Percentiles rank a stretch among this genome's conserved stretches.
These are phyloP conservation scores for Circaetus gallicus DNA, from an alignment of 2,113 vertebrate species.

Conservation along the genomic window DNA sequence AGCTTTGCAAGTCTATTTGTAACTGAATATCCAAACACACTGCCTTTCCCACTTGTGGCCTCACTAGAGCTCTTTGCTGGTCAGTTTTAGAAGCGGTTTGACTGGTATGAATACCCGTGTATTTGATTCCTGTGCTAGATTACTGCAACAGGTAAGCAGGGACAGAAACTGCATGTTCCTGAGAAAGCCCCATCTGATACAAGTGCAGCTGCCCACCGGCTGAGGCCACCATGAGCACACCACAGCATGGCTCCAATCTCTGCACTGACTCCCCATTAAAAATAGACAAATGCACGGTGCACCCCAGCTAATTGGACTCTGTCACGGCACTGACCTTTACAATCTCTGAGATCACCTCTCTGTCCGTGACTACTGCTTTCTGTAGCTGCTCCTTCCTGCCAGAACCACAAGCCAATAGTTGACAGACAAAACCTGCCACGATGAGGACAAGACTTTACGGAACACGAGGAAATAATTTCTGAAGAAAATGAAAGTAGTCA, in stretches of 20 bases:
- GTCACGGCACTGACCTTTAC: background rate
- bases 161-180: background rate
- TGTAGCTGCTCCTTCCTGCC: background rate
- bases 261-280: background rate
- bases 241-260: background rate
- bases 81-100: background rate
- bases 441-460: background rate
- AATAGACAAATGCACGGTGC: background rate
- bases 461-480: background rate
- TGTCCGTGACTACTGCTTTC: background rate
- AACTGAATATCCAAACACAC: background rate
- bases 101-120: background rate
- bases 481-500: background rate
- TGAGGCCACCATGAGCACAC: background rate
- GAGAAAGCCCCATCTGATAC: background rate
- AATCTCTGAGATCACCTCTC: background rate
- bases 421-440: background rate
- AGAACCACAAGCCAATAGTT: background rate
- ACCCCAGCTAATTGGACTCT: background rate
- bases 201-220: background rate
- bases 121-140: background rate
- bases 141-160: background rate
- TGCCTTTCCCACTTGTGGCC: background rate
- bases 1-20: background rate
- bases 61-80: background rate